Base-by-base conservation (phyloP, 2,113 vertebrate species). In the Dryoscopus gambensis region DNA sequence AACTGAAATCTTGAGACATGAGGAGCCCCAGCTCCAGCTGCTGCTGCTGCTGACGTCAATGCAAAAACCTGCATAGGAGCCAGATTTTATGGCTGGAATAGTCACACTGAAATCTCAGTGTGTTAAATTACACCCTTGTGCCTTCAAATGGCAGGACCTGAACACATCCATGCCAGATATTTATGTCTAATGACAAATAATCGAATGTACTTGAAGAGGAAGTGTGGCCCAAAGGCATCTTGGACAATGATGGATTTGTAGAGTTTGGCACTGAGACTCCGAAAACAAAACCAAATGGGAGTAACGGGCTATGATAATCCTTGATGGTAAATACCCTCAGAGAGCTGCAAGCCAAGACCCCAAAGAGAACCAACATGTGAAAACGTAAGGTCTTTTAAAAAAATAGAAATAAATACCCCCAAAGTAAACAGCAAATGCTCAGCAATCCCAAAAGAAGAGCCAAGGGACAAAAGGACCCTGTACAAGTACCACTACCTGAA, bases 401-500 rank as follows among this genome's bases (percentile, higher is more conserved):
- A 90, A 50, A 53, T 2, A 40, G 23, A 69, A 60, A 55, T 6
- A 85, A 84, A n/a, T 49, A 42, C 6, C 19, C 28, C 30, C 27
- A 23, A 89, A 87, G 76, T 30, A 81, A 86, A 82, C 33, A 64
- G 70, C 73, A 73, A 92, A 93, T 13, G 62, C 57, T 30, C 31
- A 28, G 55, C 39, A 40, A 89, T 55, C 77, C 90, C 68, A 73
- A 75, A 96, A 86, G 90, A 96, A 65, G 94, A 96, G 86, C n/a
- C 31, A 31, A 93, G 75, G 93, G 96, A 96, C 95, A 87, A 91
- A 93, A 94, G 90, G 87, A 88, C 40, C 16, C 19, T 73, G 5
- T 57, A 46, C 90, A 89, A 96, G 84, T 52, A 65, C 68, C 85
- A 79, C 89, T 97, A 95, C 96, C 97, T 96, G 97, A 97, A 95